Base-by-base conservation (phyloP, 2,797 vertebrate species). In the Pangasius sanitwongsei region DNA sequence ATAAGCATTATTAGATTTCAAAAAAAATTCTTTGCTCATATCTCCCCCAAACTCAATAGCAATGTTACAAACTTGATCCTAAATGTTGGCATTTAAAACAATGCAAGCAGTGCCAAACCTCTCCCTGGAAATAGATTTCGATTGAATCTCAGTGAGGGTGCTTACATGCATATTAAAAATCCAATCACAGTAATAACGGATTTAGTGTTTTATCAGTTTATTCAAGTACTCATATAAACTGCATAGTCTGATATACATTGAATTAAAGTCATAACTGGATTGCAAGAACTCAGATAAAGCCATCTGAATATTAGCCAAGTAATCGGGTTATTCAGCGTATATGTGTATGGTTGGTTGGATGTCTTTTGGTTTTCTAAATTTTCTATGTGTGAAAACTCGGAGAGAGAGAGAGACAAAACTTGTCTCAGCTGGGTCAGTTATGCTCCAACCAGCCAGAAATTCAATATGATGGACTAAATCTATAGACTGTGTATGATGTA, bases 1-100 rank as follows among this genome's bases (percentile, higher is more conserved):
- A 7, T 81, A 81, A 57, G 41, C 50, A 81, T 81, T 83, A 83
- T 63, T 83, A 41, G 37, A 83, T 83, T 63, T 63, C 0, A 37
- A 59, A 78, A 31, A 28, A n/a, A 20, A 34, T 34, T 81, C 28
- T 65, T 44, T 61, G 11, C 55, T 61, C 34, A 16, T 63, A 63
- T 65, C 15, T 65, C 23, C 6, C 23, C 63, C 25, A 65, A 65
- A 63, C 34, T 3, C 20, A 82, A 37, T 23, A 5, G 53, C 53
- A 59, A 48, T 83, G 59, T 65, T 44, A 67, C 67, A 50, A 50
- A 84, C 61, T 61, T 48, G 44, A 67, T 48, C 44, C 28, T 31
- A 69, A 84, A 84, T 25, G 44, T 34, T 84, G 63, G 3, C 28
- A 82, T 82, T 57, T 80, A 63, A 65, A 69, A n/a, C 28, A 23